Evolutionary conservation across 2,797 vertebrate species (phyloP).

Genomic region (Adelosebastes latens): DNA sequence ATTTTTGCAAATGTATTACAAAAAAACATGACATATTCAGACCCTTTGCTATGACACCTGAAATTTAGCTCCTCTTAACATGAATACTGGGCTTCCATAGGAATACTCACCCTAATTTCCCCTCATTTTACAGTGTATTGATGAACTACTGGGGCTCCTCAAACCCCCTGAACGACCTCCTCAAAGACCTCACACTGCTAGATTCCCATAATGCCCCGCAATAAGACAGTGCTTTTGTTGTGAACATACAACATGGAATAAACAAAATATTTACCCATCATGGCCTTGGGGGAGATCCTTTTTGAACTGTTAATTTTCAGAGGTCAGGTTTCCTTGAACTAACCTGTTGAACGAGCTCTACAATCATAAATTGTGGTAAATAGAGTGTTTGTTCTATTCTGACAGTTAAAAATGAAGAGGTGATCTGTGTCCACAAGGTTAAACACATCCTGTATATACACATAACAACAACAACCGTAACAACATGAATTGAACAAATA

Average conservation of each 20-base stretch:
- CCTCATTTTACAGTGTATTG: not conserved
- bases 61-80: not conserved
- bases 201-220: not conserved
- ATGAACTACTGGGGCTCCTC: not conserved
- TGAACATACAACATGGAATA: slow-evolving; percentile 2
- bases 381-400: not conserved
- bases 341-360: not conserved
- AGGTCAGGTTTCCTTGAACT: slow-evolving; percentile 11
- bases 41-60: not conserved
- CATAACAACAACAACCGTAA: not conserved
- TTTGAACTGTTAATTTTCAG: slow-evolving; percentile 15
- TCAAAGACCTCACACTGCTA: not conserved
- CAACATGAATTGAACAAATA: not conserved
- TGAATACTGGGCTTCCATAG: not conserved
- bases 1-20: too few relatives aligned
- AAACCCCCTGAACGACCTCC: not conserved
- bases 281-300: slow-evolving; percentile 2
- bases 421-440: not conserved
- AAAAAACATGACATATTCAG: not conserved
- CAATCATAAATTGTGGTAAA: slow-evolving; percentile 18
- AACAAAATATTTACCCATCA: slow-evolving; percentile 2
- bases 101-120: not conserved
- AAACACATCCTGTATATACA: not conserved
- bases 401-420: not conserved
- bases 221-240: not conserved